phyloP scores from a whole-genome alignment of 2,888 invertebrate species.

The Patella ulyssiponensis region DNA sequence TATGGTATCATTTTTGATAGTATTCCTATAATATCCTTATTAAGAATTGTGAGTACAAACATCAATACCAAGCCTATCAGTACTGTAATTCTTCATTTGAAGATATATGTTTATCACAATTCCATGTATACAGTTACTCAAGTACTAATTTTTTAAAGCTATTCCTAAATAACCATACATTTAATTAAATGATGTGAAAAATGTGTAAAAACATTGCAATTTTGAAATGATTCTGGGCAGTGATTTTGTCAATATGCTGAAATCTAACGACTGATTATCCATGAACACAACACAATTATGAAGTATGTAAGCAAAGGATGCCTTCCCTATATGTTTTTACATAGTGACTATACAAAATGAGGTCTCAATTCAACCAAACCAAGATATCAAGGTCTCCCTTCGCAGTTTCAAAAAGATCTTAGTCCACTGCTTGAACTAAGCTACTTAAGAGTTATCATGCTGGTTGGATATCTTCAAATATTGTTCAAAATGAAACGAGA shows the following conservation, averaged over 20 bases:
- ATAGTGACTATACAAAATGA: too few relatives aligned
- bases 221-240: background rate
- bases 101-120: too few relatives aligned
- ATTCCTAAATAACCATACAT: too few relatives aligned
- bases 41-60: too few relatives aligned
- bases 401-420: background rate
- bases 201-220: too few relatives aligned
- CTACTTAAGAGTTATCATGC: background rate
- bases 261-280: conserved; percentile 8
- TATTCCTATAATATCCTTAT: too few relatives aligned
- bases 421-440: background rate
- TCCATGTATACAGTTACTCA: too few relatives aligned
- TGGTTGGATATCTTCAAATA: background rate
- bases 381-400: background rate
- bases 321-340: background rate
- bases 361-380: conserved; percentile 5
- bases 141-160: too few relatives aligned
- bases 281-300: background rate
- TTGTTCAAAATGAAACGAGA: conserved; percentile 2
- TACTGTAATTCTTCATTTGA: too few relatives aligned
- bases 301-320: conserved; percentile 4
- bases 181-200: too few relatives aligned
- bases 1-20: too few relatives aligned
- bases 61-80: too few relatives aligned
- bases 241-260: conserved; percentile 7